Percentiles rank a stretch among this genome's conserved stretches.
Evolutionary conservation across 2,797 vertebrate species (phyloP).

Genomic region (Tapera naevia): DNA sequence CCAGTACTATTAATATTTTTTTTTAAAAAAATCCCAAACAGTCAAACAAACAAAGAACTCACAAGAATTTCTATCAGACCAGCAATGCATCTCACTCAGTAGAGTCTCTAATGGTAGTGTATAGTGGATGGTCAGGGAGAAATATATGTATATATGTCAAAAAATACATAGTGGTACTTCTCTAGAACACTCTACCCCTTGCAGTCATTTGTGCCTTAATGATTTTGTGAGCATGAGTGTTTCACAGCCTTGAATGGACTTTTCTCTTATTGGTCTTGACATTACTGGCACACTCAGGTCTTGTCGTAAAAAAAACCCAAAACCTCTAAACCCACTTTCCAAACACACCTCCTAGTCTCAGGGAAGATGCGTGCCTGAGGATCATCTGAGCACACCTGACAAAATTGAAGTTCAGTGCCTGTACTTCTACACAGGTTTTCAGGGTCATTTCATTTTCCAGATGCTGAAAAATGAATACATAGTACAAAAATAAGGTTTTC

Average conservation of each 20-base stretch:
- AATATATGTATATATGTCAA: background rate
- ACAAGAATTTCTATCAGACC: background rate
- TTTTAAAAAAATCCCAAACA: too few relatives aligned
- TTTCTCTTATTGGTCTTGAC: background rate
- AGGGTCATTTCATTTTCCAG: background rate
- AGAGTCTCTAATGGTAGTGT: background rate
- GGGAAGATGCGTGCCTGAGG: rapidly evolving
- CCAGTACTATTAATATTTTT: background rate
- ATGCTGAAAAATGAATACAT: background rate
- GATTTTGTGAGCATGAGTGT: background rate
- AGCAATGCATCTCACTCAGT: background rate
- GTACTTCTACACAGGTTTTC: background rate
- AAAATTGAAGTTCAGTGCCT: background rate
- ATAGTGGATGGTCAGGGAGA: background rate
- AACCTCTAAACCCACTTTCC: background rate
- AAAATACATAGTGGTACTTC: background rate
- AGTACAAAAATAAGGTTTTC: background rate
- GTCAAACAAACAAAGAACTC: background rate
- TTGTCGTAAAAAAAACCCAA: background rate
- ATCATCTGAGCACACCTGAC: background rate
- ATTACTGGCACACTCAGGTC: rapidly evolving
- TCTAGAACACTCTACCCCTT: background rate
- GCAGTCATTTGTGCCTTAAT: background rate
- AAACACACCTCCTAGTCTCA: background rate
- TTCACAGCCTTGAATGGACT: background rate